Base-by-base conservation (phyloP, 2,797 vertebrate genomes). In the Gymnoscopelus microlampas region DNA sequence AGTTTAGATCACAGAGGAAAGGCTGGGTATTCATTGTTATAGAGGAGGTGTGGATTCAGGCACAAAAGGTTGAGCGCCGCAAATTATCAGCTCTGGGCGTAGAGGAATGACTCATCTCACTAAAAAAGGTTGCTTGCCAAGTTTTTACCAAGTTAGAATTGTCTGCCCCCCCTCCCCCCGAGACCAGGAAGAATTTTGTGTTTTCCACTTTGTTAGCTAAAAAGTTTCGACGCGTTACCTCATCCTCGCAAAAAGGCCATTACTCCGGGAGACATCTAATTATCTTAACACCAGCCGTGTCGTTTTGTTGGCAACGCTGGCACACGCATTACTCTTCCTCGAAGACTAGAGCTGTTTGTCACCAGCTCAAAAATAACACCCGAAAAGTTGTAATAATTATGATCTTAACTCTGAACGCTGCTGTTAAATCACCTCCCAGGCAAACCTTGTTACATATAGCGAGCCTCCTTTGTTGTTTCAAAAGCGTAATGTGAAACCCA, bases 261-360 rank as follows among this genome's bases (percentile, higher is more conserved):
- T 85, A 87, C 78, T 89, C 82, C 80, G 9, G 61, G 26, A 83
- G 87, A 87, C 81, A 90, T 85, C 86, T 88, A 89, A 92, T 93
- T 90, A 91, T 83, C 83, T 90, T 90, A 93, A 87, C 77, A 78
- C 71, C 68, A 63, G 71, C 84, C 69, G 85, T 83, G 81, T 79
- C 63, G 68, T 73, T 62, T 85, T 69, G 79, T 76, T 75, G 78
- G 82, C 83, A 81, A 48, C 66, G 60, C 61, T 54, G 71, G 39
- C 39, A 44, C n/a, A 57, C 68, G 77, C 32, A 51, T 64, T 13
- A 29, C 61, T 19, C 51, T 4, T 54, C 73, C 71, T 78, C 60
- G 24, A 59, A 67, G 56, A 79, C 56, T 44, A 73, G 55, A 44
- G 9, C 67, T 65, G 60, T 81, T 87, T 80, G 82, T 87, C 76